phyloP scores from a whole-genome alignment of 2,888 invertebrate genomes.

The Spodoptera picta region DNA sequence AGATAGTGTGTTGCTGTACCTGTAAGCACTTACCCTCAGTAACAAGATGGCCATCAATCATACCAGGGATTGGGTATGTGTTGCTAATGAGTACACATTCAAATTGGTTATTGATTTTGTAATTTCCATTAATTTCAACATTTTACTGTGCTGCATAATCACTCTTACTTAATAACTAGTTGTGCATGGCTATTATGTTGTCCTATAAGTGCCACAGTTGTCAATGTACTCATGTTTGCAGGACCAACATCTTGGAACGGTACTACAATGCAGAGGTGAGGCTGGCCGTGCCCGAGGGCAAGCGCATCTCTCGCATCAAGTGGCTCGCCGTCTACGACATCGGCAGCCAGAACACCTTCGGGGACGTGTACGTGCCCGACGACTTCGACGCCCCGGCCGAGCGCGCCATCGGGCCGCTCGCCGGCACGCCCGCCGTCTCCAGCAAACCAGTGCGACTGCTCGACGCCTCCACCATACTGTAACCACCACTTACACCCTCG shows the following conservation, averaged over 20 bases:
- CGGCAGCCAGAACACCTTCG: slow-evolving; percentile 95
- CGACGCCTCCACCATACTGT: slow-evolving; percentile 93
- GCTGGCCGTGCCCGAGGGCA: slow-evolving; percentile 94
- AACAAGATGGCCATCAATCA: too few relatives aligned
- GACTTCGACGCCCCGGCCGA: slow-evolving; percentile 95
- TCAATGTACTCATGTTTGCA: slow-evolving; percentile 71
- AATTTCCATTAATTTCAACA: too few relatives aligned
- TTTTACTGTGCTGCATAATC: too few relatives aligned
- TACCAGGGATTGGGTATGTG: too few relatives aligned
- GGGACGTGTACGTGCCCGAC: slow-evolving; percentile 96
- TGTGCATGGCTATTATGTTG: too few relatives aligned
- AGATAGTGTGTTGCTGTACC: too few relatives aligned
- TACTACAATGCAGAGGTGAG: slow-evolving; percentile 96
- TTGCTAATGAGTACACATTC: too few relatives aligned
- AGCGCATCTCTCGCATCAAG: slow-evolving; percentile 95
- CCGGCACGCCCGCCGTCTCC: slow-evolving; percentile 86
- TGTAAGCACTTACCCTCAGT: too few relatives aligned
- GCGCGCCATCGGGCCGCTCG: slow-evolving; percentile 84
- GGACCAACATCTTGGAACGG: slow-evolving; percentile 95
- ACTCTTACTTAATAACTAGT: too few relatives aligned
- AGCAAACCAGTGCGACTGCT: slow-evolving; percentile 92
- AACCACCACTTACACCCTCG: slow-evolving; percentile 8
- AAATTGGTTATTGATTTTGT: too few relatives aligned
- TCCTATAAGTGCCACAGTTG: too few relatives aligned
- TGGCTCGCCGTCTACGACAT: slow-evolving; percentile 97